Conservation (phyloP, 1,140 invertebrate genomes). For the Antheraea mylitta region DNA sequence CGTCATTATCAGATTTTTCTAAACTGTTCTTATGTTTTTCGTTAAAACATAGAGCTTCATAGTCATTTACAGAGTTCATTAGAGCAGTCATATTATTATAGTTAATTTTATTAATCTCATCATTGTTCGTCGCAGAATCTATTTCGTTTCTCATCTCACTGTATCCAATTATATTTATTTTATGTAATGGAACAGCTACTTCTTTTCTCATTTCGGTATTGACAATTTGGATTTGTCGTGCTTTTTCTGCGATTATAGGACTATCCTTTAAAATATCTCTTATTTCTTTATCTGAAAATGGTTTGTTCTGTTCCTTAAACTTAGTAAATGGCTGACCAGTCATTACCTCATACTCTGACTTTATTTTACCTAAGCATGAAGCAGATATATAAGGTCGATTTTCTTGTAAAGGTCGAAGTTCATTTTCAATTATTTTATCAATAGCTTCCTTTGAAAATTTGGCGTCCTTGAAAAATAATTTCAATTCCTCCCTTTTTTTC, state of each 20-base stretch:
- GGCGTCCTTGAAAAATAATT: slow-evolving; percentile 53
- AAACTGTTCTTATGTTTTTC: slow-evolving; percentile 16
- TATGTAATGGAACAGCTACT: slow-evolving; percentile 47
- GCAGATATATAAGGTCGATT: slow-evolving; percentile 55
- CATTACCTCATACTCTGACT: slow-evolving; percentile 69
- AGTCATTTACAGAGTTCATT: slow-evolving; percentile 45
- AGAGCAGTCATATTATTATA: slow-evolving; percentile 61
- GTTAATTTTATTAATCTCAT: slow-evolving; percentile 50
- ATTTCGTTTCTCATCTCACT: slow-evolving; percentile 50
- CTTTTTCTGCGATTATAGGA: slow-evolving; percentile 62
- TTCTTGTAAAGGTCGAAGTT: slow-evolving; percentile 46
- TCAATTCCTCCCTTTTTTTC: slow-evolving; percentile 53
- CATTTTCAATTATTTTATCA: slow-evolving; percentile 62
- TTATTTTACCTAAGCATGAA: slow-evolving; percentile 43
- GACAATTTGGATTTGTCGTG: slow-evolving; percentile 66
- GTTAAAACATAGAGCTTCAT: slow-evolving; percentile 28
- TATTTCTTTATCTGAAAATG: slow-evolving; percentile 51
- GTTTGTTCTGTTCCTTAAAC: slow-evolving; percentile 50
- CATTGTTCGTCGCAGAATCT: slow-evolving; percentile 41
- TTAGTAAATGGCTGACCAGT: slow-evolving; percentile 67
- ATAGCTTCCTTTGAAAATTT: slow-evolving; percentile 50
- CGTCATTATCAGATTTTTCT: slow-evolving; percentile 21
- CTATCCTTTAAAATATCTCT: slow-evolving; percentile 57
- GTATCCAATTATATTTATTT: slow-evolving; percentile 53
- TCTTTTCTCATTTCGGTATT: slow-evolving; percentile 34